Conservation (phyloP, 2,888 invertebrate species). For the Noctuana brunneofusca region DNA sequence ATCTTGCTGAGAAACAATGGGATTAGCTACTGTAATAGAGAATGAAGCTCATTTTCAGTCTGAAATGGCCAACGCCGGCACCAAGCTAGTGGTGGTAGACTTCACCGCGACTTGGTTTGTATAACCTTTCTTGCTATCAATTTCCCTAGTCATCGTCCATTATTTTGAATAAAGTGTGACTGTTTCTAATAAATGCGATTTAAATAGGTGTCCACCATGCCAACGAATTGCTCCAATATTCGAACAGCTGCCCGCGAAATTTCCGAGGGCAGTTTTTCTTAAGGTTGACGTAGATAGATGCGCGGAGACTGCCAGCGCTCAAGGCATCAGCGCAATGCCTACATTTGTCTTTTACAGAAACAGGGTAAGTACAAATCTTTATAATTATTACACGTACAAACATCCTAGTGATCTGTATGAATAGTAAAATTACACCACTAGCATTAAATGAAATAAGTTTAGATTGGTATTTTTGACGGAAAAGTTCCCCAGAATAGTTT, state of each 20-base stretch:
- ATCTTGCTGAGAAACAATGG: conserved; percentile 63
- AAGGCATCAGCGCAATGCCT: conserved; percentile 98
- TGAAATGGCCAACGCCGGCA: conserved; percentile 92
- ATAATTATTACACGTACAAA: no score
- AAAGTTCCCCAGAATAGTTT: no score
- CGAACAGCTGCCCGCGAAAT: conserved; percentile 93
- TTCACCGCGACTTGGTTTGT: conserved; percentile 96
- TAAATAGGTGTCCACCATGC: conserved; percentile 96
- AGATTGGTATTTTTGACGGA: no score
- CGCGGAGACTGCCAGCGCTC: conserved; percentile 92
- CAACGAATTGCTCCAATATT: conserved; percentile 96
- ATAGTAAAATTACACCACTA: no score
- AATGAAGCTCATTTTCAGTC: conserved; percentile 92
- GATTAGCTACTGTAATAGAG: conserved; percentile 85
- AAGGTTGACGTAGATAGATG: conserved; percentile 98
- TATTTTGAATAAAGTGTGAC: conserved; percentile 35
- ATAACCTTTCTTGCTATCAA: conserved; percentile 50
- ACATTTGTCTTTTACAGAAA: conserved; percentile 98
- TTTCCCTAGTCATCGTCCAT: conserved; percentile 64
- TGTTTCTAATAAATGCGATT: conserved; percentile 35
- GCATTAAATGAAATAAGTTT: no score
- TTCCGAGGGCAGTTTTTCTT: conserved; percentile 93
- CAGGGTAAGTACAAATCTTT: conserved; percentile 73
- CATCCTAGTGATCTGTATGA: no score
- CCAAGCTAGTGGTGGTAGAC: conserved; percentile 95